Conservation (phyloP, 2,888 invertebrate species). For the Serrognathus titanus region DNA sequence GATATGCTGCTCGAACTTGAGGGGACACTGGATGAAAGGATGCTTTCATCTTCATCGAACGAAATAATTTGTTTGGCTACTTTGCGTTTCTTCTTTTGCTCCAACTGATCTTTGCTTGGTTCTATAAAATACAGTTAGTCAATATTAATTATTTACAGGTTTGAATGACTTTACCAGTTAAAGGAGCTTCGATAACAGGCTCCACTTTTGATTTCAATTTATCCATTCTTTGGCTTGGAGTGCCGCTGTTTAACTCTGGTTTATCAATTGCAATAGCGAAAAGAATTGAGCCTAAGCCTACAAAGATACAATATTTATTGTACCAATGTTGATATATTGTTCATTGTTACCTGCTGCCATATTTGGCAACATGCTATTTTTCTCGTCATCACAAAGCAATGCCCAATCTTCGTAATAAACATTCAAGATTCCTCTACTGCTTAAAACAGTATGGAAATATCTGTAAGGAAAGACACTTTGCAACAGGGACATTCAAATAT, state of each 20-base stretch:
- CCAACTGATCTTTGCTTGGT: background rate
- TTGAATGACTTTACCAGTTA: conserved; percentile 50
- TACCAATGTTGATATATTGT: too few relatives aligned
- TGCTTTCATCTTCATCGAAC: conserved; percentile 58
- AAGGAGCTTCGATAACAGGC: conserved; percentile 68
- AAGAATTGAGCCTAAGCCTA: conserved; percentile 81
- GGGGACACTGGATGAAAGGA: conserved; percentile 42
- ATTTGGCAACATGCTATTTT: conserved; percentile 73
- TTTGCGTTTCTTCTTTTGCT: conserved; percentile 52
- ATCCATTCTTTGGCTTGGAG: conserved; percentile 51
- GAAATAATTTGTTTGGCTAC: conserved; percentile 65
- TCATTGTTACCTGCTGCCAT: conserved; percentile 71
- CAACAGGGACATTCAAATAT: too few relatives aligned
- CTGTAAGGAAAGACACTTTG: conserved; percentile 39
- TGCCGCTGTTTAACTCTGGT: conserved; percentile 66
- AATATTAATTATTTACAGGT: background rate
- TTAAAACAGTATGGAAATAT: conserved; percentile 72
- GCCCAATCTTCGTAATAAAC: conserved; percentile 86
- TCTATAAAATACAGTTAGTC: background rate
- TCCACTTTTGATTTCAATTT: conserved; percentile 51
- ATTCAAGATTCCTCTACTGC: conserved; percentile 59
- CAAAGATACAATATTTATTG: conserved; percentile 14
- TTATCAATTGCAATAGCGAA: conserved; percentile 93
- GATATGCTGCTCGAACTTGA: conserved; percentile 40
- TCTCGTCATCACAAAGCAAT: conserved; percentile 76